Conservation (phyloP, 2,888 invertebrate species). For the Phragmatobia fuliginosa region DNA sequence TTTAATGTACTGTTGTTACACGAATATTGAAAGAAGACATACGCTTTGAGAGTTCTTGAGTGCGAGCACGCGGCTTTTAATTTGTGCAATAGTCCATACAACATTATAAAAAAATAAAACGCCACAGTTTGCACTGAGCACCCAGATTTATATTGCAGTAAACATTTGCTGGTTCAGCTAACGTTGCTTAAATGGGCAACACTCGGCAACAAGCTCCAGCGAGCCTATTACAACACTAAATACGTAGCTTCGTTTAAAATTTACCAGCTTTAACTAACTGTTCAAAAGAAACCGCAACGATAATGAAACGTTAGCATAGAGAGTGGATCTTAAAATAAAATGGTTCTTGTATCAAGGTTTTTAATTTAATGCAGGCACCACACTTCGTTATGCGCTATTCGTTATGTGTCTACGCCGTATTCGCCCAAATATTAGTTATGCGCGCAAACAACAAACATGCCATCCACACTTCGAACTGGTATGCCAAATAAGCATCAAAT, state of each 20-base stretch:
- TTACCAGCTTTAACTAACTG: conserved; percentile 34
- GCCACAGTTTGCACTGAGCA: conserved; percentile 16
- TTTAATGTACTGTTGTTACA: not conserved
- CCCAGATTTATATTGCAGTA: conserved; percentile 15
- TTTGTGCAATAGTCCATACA: not conserved
- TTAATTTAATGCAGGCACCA: not conserved
- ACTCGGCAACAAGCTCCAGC: conserved; percentile 30
- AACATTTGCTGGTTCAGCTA: conserved; percentile 17
- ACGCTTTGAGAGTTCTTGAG: not conserved
- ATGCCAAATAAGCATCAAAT: too few species aligned
- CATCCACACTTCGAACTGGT: too few species aligned
- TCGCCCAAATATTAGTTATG: too few species aligned
- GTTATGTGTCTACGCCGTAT: too few species aligned
- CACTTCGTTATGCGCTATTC: too few species aligned
- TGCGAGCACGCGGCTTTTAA: too few species aligned
- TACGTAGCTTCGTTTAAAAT: conserved; percentile 41
- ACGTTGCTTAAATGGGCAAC: conserved; percentile 8
- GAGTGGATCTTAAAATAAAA: not conserved
- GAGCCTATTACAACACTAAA: conserved; percentile 41
- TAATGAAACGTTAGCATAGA: not conserved
- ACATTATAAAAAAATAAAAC: not conserved
- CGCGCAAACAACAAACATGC: too few species aligned
- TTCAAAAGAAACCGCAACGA: conserved; percentile 9
- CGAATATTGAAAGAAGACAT: not conserved
- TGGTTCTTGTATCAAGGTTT: not conserved